Evolutionary conservation across 2,113 vertebrate species (phyloP).

Genomic region (Ailuropoda melanoleuca): DNA sequence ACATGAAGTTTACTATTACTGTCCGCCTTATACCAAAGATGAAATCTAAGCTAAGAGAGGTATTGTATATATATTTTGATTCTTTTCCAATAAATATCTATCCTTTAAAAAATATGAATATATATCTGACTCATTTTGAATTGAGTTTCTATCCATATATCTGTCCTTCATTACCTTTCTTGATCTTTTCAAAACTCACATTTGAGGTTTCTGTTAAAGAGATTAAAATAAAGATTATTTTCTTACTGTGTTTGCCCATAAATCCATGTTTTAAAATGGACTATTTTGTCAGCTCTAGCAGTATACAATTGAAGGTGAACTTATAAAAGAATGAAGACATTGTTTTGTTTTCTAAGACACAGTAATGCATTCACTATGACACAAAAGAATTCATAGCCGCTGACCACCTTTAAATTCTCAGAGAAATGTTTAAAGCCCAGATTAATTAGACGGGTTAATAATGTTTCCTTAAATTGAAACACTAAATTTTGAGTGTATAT

Average conservation of each 20-base stretch:
- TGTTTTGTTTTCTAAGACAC: neutral
- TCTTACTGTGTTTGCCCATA: neutral
- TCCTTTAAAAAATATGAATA: neutral
- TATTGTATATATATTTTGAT: neutral
- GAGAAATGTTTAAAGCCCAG: neutral
- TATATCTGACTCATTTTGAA: neutral
- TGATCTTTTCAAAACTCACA: neutral
- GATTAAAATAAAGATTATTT: neutral
- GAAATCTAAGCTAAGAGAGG: neutral
- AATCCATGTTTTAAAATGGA: neutral
- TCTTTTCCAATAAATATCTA: neutral
- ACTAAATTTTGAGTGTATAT: neutral
- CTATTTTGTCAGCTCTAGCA: neutral
- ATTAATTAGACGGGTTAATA: constrained; percentile 4
- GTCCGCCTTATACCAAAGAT: neutral
- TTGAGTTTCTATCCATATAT: neutral
- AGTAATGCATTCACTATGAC: neutral
- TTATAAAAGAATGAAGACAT: neutral
- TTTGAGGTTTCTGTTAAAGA: neutral
- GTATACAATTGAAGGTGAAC: neutral
- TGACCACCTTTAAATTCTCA: neutral
- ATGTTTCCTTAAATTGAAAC: neutral
- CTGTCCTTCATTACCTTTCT: neutral
- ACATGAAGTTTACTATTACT: neutral
- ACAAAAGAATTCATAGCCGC: neutral